Base-by-base conservation (phyloP, 30 jellyfish, hydroid and myxozoan species). In the Cassiopea andromeda region DNA sequence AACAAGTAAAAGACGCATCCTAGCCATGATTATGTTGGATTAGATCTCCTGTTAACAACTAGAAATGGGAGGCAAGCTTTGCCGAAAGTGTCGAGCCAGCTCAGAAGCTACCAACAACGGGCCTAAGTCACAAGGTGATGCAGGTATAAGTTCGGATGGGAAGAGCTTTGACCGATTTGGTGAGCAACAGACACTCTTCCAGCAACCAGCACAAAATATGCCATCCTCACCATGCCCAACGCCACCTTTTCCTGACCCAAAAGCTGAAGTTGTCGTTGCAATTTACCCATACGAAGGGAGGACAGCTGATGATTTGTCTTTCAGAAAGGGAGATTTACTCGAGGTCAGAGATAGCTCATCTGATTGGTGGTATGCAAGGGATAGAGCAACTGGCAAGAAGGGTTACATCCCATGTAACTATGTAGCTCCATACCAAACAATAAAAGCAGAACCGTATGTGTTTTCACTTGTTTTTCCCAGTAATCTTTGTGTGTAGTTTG, bases 341-440 rank as follows among this genome's bases (percentile, higher is more conserved):
- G 99, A 95, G 79, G 87, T 95, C 27, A 81, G 97, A 61, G 97
- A 95, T 73, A 96, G 91, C 78, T 60, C 84, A 2, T 96, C 96
- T 0, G 98, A 91, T 80, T 95, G 99, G 99, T 95, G 99, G 99
- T 77, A 72, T 67, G 99, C 99, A 12, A 80, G 99, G 7, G 89
- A 97, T 49, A 80, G 96, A 66, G 81, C 70, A 50, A 77, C 87
- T 58, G 99, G 98, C 6, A 82, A 95, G 82, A 87, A 90, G 71
- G 99, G 99, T 8, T 95, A 75, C 91, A 95, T 95, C 58, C 99
- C 99, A 1, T 86, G 97, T 82, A 95, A 95, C 57, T 95, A 91
- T 88, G 98, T 95, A 18, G 99, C 98, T 43, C 93, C 96, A 7
- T 69, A 83, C 60, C 87, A 95, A 58, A 74, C 98, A 60, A 90